phyloP scores from a whole-genome alignment of 2,888 invertebrate genomes.

The Conchocele bisecta region DNA sequence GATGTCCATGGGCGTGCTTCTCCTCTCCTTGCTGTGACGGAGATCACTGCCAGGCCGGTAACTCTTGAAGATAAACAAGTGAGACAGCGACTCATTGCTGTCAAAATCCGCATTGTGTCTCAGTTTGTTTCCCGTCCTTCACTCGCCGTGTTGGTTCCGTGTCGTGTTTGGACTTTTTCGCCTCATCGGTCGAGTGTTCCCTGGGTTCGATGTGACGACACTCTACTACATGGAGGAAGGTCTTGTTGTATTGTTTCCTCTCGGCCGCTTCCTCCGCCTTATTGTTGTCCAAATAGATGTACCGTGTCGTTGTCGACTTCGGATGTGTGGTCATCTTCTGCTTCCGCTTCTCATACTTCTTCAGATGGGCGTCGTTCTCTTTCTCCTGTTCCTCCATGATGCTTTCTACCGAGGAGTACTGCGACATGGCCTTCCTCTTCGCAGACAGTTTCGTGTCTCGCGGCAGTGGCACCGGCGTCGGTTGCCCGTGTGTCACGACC shows the following conservation, averaged over 20 bases:
- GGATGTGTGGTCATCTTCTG: too few relatives aligned
- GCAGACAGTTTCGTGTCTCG: conserved; percentile 52
- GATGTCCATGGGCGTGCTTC: not conserved
- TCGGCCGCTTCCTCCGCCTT: conserved; percentile 57
- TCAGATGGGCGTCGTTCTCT: conserved; percentile 34
- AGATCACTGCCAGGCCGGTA: conserved; percentile 55
- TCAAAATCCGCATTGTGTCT: conserved; percentile 32
- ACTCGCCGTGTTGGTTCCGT: conserved; percentile 28
- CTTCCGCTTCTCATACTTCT: conserved; percentile 15
- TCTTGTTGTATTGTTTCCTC: conserved; percentile 46
- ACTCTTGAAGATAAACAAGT: conserved; percentile 44
- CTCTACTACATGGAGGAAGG: conserved; percentile 62
- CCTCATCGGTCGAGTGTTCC: conserved; percentile 40
- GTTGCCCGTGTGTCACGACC: conserved; percentile 33
- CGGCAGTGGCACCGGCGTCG: conserved; percentile 47
- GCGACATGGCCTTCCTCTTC: conserved; percentile 43
- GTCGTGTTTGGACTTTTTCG: conserved; percentile 40
- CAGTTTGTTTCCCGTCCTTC: conserved; percentile 27
- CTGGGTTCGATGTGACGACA: conserved; percentile 54
- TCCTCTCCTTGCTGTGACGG: conserved; percentile 47
- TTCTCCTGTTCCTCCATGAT: conserved; percentile 52
- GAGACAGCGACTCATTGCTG: conserved; percentile 50
- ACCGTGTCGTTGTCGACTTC: conserved; percentile 55
- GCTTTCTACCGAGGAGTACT: conserved; percentile 54
- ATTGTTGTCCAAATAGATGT: conserved; percentile 58